Evolutionary conservation across 2,797 vertebrate species (phyloP), one percentile per base, ranked within the genome.

Genomic region (Acrossocheilus fasciatus): DNA sequence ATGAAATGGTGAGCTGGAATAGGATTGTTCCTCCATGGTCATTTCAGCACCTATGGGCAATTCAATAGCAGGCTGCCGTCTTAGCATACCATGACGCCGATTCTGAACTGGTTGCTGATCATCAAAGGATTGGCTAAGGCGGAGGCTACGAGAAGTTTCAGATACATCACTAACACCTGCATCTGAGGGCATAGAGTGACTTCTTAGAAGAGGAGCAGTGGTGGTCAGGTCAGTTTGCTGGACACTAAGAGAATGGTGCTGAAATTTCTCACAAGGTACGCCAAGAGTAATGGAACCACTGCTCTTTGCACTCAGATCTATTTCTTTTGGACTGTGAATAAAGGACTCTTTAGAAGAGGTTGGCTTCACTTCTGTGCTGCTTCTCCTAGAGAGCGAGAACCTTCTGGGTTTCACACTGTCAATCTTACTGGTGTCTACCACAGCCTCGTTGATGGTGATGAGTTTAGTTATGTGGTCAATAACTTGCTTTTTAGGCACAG

Each of bases 401-500:
- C 98, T 96, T 89, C 98, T 95, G 59, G 98, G 98, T 89, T 99
- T 99, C 72, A 99, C 98, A 0, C 98, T 99, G 91, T 99, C 98
- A n/a, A 99, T 98, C 92, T 98, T 98, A 89, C 98, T 98, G 88
- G 98, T 99, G 93, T 99, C 98, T 80, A 99, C 97, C 85, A 99
- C 98, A 0, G 98, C 98, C 93, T 99, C 98, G 0, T 99, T 99
- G 93, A 99, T 99, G 62, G 98, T 99, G 89, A 99, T 99, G 86
- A 99, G 97, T 91, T 99, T 99, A 73, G 98, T 99, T 92, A 99
- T 99, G 92, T 99, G 98, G 91, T 99, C 98, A 6, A 99, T 99
- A 86, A 99, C 98, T 93, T 99, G 98, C 4, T 98, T 98, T 91
- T 98, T 96, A 89, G 97, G 98, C 90, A 98, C 96, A 36, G 96